Evolutionary conservation across 2,888 invertebrate species (phyloP), one percentile per base, ranked within the genome.

Genomic region (Thelaira solivaga): DNA sequence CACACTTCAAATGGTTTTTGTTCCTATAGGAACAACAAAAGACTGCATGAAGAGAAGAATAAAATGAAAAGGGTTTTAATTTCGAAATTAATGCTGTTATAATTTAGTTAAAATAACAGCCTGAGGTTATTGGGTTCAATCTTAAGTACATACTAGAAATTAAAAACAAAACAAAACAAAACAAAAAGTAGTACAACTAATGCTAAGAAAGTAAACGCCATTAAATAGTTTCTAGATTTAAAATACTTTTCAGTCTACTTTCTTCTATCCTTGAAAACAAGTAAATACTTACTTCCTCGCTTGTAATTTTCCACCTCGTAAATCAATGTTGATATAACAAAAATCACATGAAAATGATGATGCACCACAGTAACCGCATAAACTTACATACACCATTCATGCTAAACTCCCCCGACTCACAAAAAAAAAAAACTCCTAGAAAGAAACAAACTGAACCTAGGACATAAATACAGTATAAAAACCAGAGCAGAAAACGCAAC

Each of bases 381-480:
- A 72, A 72, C 53, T 51, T 49, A 59, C 29, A n/a, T 68, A 45
- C 51, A 26, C 49, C 18, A n/a, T n/a, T n/a, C 26, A 43, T 11
- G n/a, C 26, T 45, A 39, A 45, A 71, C 69, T 41, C 65, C 69
- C 74, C 69, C 74, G 10, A n/a, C n/a, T 31, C 39, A 29, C 16
- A 41, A 64, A 41, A 7, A 26, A 47, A n/a, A 16, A 22, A 11
- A 39, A 47, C 2, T 18, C 43, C n/a, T 36, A 49, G 16, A 34
- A 51, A 7, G 26, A 53, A 65, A 31, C 29, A 53, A 53, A 31
- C 34, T 36, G 22, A 26, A 61, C 5, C 20, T 24, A 55, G 68
- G 69, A 69, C 41, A 62, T 75, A 75, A 75, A 68, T 59, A 41
- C 41, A 55, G 61, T 26, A 69, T 85, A 84, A 83, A 55, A 65